Percentiles rank a stretch among this genome's conserved stretches.
Evolutionary conservation across 2,888 invertebrate genomes (phyloP).

Genomic region (Nemurella pictetii): DNA sequence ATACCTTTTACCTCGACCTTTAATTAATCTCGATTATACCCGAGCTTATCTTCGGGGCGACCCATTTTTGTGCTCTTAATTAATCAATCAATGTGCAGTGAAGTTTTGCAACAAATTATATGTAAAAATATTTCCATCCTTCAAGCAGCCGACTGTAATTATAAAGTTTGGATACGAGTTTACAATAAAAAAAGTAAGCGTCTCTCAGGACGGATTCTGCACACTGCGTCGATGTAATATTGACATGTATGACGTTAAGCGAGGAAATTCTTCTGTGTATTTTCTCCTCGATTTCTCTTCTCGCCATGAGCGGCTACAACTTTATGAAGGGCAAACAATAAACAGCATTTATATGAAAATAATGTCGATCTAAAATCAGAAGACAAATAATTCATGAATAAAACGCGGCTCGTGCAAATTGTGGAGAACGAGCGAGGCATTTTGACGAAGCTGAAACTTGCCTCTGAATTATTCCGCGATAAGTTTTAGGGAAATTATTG

Average conservation of each 20-base stretch:
- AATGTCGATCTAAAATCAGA: background rate
- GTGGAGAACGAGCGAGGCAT: background rate
- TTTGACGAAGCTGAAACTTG: background rate
- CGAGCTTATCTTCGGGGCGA: background rate
- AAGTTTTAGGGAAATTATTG: background rate
- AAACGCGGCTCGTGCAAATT: background rate
- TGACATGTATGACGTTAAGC: too few species aligned
- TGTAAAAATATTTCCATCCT: background rate
- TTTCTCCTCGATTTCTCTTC: too few species aligned
- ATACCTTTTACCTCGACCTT: background rate
- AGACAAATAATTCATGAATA: background rate
- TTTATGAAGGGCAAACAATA: background rate
- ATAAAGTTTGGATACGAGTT: background rate
- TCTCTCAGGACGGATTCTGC: too few species aligned
- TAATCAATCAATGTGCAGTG: background rate
- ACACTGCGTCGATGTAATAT: too few species aligned
- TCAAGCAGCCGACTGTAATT: background rate
- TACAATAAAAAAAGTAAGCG: too few species aligned
- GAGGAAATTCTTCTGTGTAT: too few species aligned
- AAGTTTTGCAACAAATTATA: background rate
- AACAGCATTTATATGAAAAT: background rate
- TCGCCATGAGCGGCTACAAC: too few species aligned
- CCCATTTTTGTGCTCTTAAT: background rate
- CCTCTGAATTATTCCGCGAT: background rate
- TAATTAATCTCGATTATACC: constrained; percentile 5